Percentiles rank a stretch among this genome's conserved stretches.
These are phyloP conservation scores for Cephus pulcher DNA, from an alignment of 2,888 invertebrate species.

Conservation along the genomic window DNA sequence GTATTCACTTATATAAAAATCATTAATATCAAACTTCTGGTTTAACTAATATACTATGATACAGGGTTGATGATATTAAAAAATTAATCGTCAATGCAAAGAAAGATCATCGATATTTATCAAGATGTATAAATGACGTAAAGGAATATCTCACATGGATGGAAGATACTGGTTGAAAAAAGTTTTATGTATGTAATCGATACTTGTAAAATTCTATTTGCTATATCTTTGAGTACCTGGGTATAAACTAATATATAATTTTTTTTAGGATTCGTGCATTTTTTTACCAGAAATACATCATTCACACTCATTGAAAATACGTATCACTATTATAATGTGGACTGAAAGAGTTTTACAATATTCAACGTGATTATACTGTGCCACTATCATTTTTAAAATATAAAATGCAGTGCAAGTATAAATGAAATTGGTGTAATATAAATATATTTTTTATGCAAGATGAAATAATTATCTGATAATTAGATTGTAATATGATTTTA, in stretches of 20 bases:
- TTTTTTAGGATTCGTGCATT: too few species aligned
- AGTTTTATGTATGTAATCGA: too few species aligned
- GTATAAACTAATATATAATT: too few species aligned
- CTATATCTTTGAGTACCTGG: too few species aligned
- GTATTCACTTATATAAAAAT: slow-evolving; percentile 27
- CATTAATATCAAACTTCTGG: not conserved
- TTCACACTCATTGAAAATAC: too few species aligned
- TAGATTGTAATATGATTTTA: not conserved
- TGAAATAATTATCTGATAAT: not conserved
- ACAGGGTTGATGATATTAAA: slow-evolving; percentile 48
- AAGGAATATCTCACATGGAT: slow-evolving; percentile 50
- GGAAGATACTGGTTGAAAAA: slow-evolving; percentile 31
- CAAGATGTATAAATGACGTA: slow-evolving; percentile 51
- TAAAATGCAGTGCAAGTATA: not conserved
- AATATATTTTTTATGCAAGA: not conserved
- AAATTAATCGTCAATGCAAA: slow-evolving; percentile 50
- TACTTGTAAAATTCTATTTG: too few species aligned
- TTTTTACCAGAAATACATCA: too few species aligned
- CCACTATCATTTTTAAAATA: not conserved
- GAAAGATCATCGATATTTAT: slow-evolving; percentile 49
- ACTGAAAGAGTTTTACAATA: not conserved
- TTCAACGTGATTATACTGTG: not conserved
- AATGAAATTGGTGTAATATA: not conserved
- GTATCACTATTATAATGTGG: not conserved
- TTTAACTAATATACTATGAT: slow-evolving; percentile 14